Conservation (phyloP, 2,888 invertebrate genomes). For the Pseudoips prasinana region DNA sequence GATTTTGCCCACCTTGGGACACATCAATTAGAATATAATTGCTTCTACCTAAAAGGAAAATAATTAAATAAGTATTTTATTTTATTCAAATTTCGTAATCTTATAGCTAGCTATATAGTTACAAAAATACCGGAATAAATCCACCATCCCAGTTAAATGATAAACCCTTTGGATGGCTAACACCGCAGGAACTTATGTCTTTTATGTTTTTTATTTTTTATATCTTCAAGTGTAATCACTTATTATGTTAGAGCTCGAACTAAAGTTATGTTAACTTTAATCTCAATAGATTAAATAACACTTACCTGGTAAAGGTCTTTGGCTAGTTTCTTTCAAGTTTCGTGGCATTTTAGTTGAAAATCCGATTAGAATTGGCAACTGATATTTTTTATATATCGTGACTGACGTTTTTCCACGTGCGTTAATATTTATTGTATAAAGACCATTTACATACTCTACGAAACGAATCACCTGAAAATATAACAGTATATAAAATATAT, state of each 20-base stretch:
- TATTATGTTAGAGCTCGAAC: too few species aligned
- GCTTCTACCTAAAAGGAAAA: slow-evolving; percentile 26
- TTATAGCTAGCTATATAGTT: too few species aligned
- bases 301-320: slow-evolving; percentile 59
- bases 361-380: slow-evolving; percentile 51
- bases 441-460: slow-evolving; percentile 33
- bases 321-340: slow-evolving; percentile 53
- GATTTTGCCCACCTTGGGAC: slow-evolving; percentile 26
- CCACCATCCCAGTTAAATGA: too few species aligned
- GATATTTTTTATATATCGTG: slow-evolving; percentile 44
- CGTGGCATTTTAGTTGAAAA: slow-evolving; percentile 51
- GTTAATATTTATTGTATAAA: slow-evolving; percentile 35
- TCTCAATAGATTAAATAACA: too few species aligned
- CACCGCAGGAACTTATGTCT: too few species aligned
- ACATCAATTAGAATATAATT: slow-evolving; percentile 44
- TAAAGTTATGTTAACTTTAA: too few species aligned
- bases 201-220: too few species aligned
- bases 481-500: too few species aligned
- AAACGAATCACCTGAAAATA: slow-evolving; percentile 48
- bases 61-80: background rate
- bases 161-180: too few species aligned
- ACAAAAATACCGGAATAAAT: too few species aligned
- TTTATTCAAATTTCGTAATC: background rate
- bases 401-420: slow-evolving; percentile 38
- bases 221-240: too few species aligned